Base-by-base conservation (phyloP, 2,888 invertebrate species). In the Mycalesis mineus region DNA sequence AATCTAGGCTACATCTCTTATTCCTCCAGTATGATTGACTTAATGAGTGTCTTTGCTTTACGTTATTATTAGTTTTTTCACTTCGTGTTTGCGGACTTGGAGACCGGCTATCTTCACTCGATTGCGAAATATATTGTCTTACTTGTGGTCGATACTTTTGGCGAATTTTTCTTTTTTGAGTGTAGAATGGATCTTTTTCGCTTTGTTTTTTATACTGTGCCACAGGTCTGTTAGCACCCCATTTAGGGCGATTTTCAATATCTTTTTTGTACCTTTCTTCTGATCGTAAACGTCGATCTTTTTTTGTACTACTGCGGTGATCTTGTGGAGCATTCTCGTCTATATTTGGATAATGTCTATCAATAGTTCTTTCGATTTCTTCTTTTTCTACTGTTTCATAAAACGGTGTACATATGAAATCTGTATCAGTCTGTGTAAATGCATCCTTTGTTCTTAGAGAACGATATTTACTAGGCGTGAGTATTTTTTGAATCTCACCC, bases 171-270 rank as follows among this genome's bases (percentile, higher is more conserved):
- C 93, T 87, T 73, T 93, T 92, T 77, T 93, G 93, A 61, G 93
- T 92, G 70, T 95, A 96, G 76, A 95, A 93, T 0, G 95, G 95
- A 86, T 97, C 97, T 71, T 96, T 95, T 77, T 97, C 97, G 72
- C 96, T 96, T 82, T 97, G 96, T 73, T 96, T 96, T 60, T 96
- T 91, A 74, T 96, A 97, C 69, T 95, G 94, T 8, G 95, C 95
- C 22, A 93, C 93, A 5, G 96, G 96, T 64, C 93, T 90, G 69
- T 94, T 94, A 1, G 93, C 94, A 41, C 94, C 92, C 95, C 95
- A 93, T 82, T 95, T 92, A 9, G 94, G 93, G 57, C 95, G 89
- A 77, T 92, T 92, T 73, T 92, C 92, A 69, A 92, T 84, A 70
- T 88, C 86, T 80, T 92, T 91, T 75, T 91, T 90, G 57, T 77